These are phyloP conservation scores for Amyelois transitella DNA, from an alignment of 1,140 invertebrate genomes.

Conservation along the genomic window DNA sequence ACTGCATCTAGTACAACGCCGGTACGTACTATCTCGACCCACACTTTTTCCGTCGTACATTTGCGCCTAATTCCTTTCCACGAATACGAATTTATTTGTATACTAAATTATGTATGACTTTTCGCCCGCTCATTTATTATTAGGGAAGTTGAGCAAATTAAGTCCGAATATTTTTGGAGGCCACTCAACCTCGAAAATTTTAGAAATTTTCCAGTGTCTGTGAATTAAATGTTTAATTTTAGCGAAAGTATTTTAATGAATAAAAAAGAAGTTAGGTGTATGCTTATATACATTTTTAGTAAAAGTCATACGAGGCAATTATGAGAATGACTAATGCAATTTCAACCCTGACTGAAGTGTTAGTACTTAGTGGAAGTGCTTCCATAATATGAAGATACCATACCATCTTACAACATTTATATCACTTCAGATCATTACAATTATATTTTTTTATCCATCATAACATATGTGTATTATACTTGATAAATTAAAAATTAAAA, in stretches of 20 bases:
- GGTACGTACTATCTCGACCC: not conserved
- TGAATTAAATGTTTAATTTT: not conserved
- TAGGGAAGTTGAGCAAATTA: conserved; percentile 24
- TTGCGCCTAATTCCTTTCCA: not conserved
- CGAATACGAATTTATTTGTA: not conserved
- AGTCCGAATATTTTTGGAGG: conserved; percentile 5
- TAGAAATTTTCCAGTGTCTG: not conserved
- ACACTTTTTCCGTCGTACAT: not conserved
- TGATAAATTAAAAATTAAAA: too few species aligned
- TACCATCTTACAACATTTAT: too few species aligned
- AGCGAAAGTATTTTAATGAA: not conserved
- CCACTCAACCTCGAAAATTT: conserved; percentile 6
- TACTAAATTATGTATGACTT: conserved; percentile 32
- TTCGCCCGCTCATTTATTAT: conserved; percentile 34
- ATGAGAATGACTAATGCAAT: too few species aligned
- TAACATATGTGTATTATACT: too few species aligned
- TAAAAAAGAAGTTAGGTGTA: not conserved
- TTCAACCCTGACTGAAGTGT: too few species aligned
- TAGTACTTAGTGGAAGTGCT: too few species aligned
- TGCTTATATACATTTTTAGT: too few species aligned
- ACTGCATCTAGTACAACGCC: not conserved
- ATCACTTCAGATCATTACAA: too few species aligned
- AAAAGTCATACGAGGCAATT: too few species aligned
- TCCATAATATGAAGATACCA: too few species aligned
- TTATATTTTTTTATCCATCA: too few species aligned